A percentile compares a stretch with the other conserved stretches of the same genome.
phyloP scores from a whole-genome alignment of 2,113 vertebrate genomes.

The Bungarus multicinctus region DNA sequence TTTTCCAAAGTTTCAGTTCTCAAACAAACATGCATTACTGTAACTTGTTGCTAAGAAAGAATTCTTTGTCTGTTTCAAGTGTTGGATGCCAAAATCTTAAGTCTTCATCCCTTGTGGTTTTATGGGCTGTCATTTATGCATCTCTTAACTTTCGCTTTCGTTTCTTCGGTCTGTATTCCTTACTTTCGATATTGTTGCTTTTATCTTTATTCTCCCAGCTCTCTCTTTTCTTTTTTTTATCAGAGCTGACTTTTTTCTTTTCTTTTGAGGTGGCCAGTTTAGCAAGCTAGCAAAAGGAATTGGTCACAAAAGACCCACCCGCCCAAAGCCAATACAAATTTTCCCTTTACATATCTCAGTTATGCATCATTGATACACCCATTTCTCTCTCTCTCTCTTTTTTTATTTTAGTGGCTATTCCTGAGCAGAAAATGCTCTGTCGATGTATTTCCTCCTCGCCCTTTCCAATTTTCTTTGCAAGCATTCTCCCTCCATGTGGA shows the following conservation, averaged over 20 bases:
- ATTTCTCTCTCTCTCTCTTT: too few relatives aligned
- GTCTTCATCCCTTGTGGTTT: background rate
- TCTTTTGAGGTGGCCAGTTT: background rate
- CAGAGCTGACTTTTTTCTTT: background rate
- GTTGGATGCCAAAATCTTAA: background rate
- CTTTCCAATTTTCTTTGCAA: background rate
- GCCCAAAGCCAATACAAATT: background rate
- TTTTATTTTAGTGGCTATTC: background rate
- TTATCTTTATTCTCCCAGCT: background rate
- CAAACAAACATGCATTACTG: background rate
- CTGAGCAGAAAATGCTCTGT: background rate
- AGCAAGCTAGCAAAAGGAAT: background rate
- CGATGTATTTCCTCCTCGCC: background rate
- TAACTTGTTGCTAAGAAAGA: background rate
- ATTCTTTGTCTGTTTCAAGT: background rate
- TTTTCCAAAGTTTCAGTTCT: too few relatives aligned
- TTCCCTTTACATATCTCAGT: background rate
- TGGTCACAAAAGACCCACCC: background rate
- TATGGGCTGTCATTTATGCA: accelerated
- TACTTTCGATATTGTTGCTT: background rate
- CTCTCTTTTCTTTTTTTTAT: background rate
- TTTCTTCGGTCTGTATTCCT: background rate
- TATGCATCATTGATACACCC: background rate
- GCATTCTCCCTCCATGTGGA: background rate
- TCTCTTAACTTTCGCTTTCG: background rate